These are phyloP conservation scores for Amia ocellicauda DNA, from an alignment of 2,113 vertebrate genomes.

Conservation along the genomic window DNA sequence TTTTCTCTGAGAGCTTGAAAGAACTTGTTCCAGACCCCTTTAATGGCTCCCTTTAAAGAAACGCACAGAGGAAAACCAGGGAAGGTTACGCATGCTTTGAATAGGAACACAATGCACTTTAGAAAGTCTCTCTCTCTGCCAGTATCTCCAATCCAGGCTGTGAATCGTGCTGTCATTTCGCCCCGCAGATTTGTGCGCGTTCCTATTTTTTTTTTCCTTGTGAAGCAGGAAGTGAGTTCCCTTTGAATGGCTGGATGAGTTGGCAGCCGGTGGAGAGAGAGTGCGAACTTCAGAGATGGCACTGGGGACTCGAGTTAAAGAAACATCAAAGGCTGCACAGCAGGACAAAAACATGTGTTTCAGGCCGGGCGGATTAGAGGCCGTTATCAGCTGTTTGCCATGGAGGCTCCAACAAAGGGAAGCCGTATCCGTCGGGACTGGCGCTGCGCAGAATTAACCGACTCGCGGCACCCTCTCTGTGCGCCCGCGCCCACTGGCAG, in stretches of 20 bases:
- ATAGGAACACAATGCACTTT: no score
- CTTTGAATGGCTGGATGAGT: slow-evolving; percentile 25
- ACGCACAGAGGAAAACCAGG: no score
- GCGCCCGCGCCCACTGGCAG: background rate
- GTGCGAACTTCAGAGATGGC: slow-evolving; percentile 64
- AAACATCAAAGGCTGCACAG: slow-evolving; percentile 71
- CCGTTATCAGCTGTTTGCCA: slow-evolving; percentile 66
- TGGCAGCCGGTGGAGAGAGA: slow-evolving; percentile 46
- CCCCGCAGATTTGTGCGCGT: background rate
- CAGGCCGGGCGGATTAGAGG: slow-evolving; percentile 70
- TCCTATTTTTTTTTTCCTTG: slow-evolving; percentile 10
- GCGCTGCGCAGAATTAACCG: slow-evolving; percentile 45
- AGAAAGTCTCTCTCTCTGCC: no score
- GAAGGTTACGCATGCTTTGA: no score
- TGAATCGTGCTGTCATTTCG: slow-evolving; percentile 9
- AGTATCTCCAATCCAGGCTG: background rate
- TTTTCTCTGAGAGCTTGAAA: no score
- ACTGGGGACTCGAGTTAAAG: slow-evolving; percentile 61
- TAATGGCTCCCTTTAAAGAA: no score
- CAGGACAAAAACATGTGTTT: slow-evolving; percentile 67
- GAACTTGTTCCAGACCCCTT: no score
- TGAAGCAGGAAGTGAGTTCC: slow-evolving; percentile 25
- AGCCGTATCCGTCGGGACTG: slow-evolving; percentile 51
- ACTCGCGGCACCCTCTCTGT: slow-evolving; percentile 32
- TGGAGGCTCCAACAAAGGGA: slow-evolving; percentile 55